A percentile compares a stretch with the other conserved stretches of the same genome.
Evolutionary conservation across 2,113 vertebrate genomes (phyloP).

Genomic region (Gulo gulo): DNA sequence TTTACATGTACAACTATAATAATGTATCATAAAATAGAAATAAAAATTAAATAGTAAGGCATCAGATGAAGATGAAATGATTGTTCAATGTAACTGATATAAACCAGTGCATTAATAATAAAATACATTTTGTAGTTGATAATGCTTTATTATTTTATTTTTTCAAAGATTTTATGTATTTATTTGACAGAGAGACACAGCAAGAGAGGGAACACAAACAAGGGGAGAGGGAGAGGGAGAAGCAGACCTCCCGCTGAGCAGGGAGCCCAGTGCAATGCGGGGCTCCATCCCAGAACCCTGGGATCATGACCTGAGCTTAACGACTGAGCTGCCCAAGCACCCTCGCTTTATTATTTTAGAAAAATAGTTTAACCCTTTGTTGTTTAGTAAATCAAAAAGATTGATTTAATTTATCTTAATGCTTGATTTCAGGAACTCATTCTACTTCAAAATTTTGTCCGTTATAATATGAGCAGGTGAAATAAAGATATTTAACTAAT

Average conservation of each 20-base stretch:
- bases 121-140: background rate
- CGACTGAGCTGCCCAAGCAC: too few species aligned
- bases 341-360: too few species aligned
- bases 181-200: too few species aligned
- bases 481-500: conserved; percentile 14
- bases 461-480: background rate
- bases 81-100: background rate
- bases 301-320: too few species aligned
- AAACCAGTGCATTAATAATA: background rate
- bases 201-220: too few species aligned
- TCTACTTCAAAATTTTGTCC: background rate
- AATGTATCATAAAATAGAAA: background rate
- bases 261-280: too few species aligned
- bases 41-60: background rate
- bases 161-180: too few species aligned
- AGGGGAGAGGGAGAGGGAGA: too few species aligned
- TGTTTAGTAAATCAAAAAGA: conserved; percentile 2
- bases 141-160: background rate
- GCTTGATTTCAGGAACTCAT: background rate
- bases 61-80: background rate
- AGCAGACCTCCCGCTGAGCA: too few species aligned
- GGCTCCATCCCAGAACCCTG: too few species aligned
- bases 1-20: background rate
- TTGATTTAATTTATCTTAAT: background rate
- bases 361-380: background rate